phyloP scores from a whole-genome alignment of 2,113 vertebrate species.

The Alectura lathami region DNA sequence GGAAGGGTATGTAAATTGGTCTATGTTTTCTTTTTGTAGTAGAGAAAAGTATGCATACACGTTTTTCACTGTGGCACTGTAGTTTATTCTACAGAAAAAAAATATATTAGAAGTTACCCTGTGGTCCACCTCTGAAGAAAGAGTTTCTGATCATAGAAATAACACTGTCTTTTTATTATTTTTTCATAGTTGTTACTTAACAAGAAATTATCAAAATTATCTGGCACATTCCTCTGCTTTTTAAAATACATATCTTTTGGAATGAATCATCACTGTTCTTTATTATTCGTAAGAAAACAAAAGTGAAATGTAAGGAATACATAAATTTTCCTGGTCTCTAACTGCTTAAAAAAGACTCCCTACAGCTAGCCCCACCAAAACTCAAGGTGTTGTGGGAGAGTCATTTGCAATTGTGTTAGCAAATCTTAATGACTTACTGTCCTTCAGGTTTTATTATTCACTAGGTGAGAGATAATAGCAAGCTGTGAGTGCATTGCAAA shows the following conservation, averaged over 20 bases:
- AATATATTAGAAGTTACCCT: not conserved
- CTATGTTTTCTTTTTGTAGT: not conserved
- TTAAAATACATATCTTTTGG: not conserved
- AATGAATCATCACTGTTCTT: not conserved
- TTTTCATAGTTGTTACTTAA: not conserved
- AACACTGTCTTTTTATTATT: not conserved
- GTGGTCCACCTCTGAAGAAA: not conserved
- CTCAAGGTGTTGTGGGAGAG: not conserved
- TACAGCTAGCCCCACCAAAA: not conserved
- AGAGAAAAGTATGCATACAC: too few relatives aligned
- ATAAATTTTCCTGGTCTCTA: not conserved
- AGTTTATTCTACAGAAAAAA: not conserved
- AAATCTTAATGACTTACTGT: not conserved
- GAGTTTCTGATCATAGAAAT: not conserved
- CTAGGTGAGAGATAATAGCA: not conserved
- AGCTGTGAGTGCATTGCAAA: not conserved
- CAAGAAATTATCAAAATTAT: not conserved
- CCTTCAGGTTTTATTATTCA: not conserved
- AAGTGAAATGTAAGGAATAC: not conserved
- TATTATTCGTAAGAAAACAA: not conserved
- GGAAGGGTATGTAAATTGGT: not conserved
- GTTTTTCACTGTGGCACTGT: not conserved
- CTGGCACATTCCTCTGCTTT: not conserved
- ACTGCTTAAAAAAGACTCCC: not conserved
- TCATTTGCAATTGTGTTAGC: not conserved